Conservation (phyloP, 2,113 vertebrate genomes). For the Scytalopus superciliaris region DNA sequence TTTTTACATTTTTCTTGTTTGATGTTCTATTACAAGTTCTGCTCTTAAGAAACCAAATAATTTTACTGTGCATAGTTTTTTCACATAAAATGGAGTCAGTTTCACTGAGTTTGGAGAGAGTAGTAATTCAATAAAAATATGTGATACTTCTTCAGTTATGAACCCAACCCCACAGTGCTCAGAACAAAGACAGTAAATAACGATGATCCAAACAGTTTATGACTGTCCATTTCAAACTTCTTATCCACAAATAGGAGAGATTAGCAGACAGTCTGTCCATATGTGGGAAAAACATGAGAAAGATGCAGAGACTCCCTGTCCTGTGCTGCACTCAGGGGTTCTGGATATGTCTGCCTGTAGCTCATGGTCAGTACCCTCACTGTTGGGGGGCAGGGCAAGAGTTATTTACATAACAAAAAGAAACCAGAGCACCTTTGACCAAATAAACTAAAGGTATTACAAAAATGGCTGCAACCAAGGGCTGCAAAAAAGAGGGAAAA, state of each 20-base stretch:
- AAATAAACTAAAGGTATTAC: not conserved
- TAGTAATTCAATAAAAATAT: not conserved
- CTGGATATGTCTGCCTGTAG: not conserved
- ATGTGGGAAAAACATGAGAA: not conserved
- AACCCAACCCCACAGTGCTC: not conserved
- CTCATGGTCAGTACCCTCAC: not conserved
- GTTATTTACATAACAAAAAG: not conserved
- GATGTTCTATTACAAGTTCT: not conserved
- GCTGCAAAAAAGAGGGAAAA: not conserved
- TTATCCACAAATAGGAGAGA: not conserved
- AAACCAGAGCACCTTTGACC: not conserved
- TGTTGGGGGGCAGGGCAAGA: not conserved
- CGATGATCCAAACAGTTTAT: not conserved
- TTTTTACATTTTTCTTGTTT: not conserved
- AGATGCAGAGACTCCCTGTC: rapidly evolving
- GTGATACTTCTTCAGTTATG: not conserved
- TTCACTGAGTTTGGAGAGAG: not conserved
- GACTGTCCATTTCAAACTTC: not conserved
- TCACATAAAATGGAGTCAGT: not conserved
- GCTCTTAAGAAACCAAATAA: not conserved
- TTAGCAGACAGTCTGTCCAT: not conserved
- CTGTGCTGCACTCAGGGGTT: not conserved
- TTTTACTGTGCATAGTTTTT: not conserved
- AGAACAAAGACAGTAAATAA: not conserved
- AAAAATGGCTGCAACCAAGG: not conserved